These are phyloP conservation scores for Lepidocolaptes lacrymiger DNA, from an alignment of 2,797 vertebrate genomes.

Conservation along the genomic window DNA sequence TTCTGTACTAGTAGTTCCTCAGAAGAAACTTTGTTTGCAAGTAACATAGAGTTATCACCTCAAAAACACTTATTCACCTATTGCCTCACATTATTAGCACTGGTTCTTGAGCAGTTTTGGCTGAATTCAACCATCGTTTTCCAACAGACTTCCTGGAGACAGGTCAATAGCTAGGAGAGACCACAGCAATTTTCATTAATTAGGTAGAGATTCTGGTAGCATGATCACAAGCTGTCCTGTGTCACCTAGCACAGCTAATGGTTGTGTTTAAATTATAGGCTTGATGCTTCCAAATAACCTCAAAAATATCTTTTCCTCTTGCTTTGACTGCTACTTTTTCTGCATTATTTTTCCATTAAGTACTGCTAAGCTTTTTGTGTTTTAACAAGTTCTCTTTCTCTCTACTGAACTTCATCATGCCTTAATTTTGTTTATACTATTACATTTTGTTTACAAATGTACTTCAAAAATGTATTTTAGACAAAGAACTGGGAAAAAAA, in stretches of 20 bases:
- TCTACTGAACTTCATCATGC: neutral
- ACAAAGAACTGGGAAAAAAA: neutral
- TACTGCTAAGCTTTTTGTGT: neutral
- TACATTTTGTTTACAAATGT: neutral
- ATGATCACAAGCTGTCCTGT: neutral
- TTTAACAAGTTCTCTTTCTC: neutral
- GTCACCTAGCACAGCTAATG: neutral
- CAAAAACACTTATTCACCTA: neutral
- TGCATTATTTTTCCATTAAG: neutral
- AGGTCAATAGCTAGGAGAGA: neutral
- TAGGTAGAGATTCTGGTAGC: neutral
- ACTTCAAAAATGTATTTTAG: neutral
- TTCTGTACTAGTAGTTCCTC: neutral
- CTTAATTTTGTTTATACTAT: neutral
- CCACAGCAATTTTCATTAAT: neutral
- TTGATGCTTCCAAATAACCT: neutral
- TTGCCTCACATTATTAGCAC: rapidly evolving
- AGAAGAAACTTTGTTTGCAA: neutral
- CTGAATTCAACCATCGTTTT: neutral
- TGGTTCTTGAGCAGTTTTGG: neutral
- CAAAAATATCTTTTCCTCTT: neutral
- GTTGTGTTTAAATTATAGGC: neutral
- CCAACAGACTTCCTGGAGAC: neutral
- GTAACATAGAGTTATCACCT: neutral
- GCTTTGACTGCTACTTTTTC: neutral